phyloP scores from a whole-genome alignment of 2,888 invertebrate species.

The Terebella lapidaria region DNA sequence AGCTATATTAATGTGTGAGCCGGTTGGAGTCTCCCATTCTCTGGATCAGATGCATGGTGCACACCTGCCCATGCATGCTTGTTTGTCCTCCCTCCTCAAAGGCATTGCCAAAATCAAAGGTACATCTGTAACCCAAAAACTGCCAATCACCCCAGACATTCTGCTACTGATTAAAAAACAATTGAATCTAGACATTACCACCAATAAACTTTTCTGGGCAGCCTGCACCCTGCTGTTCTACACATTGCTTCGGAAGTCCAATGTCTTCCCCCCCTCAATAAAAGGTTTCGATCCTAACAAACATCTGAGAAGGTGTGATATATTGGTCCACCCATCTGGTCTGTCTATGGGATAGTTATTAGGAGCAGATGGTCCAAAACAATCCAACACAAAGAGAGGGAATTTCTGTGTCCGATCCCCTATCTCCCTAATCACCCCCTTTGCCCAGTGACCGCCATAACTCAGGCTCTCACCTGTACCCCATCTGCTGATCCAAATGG shows the following conservation, averaged over 20 bases:
- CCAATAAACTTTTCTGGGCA: neutral
- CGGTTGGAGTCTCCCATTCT: no score
- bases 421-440: neutral
- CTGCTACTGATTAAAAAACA: neutral
- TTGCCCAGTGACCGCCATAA: neutral
- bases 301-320: neutral
- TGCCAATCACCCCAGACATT: neutral
- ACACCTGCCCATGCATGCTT: no score
- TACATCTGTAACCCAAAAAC: neutral
- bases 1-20: no score
- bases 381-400: neutral
- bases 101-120: neutral
- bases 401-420: neutral
- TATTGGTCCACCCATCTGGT: neutral
- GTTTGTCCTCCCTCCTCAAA: neutral
- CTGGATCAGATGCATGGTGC: no score
- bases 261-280: neutral
- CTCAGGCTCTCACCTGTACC: neutral
- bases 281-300: neutral
- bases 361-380: neutral
- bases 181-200: neutral
- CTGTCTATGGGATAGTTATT: neutral
- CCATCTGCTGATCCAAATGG: neutral
- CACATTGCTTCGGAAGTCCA: neutral
- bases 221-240: neutral